Percentiles rank a stretch among this genome's conserved stretches.
Conservation (phyloP, 1,140 invertebrate species). For the Aphis craccivora region DNA sequence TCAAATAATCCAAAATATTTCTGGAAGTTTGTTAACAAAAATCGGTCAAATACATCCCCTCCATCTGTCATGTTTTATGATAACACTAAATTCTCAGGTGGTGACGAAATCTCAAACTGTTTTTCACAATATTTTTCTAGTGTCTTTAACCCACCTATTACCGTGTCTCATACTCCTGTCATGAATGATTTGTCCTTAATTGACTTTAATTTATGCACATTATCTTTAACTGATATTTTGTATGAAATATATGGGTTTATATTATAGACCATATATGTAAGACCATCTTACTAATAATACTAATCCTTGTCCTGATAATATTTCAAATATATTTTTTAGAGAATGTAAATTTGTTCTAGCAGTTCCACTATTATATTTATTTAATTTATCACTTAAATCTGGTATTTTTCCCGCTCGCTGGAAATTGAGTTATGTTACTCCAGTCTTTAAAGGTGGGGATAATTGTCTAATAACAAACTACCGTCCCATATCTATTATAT, state of each 20-base stretch:
- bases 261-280: too few relatives aligned
- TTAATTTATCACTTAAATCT: background rate
- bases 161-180: background rate
- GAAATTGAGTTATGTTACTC: constrained; percentile 30
- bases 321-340: background rate
- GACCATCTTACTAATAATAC: background rate
- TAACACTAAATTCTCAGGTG: background rate
- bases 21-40: background rate
- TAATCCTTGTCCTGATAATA: background rate
- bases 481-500: background rate
- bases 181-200: background rate
- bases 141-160: background rate
- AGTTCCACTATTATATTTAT: background rate
- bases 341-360: constrained; percentile 1
- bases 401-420: background rate
- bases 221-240: constrained; percentile 27
- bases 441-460: background rate
- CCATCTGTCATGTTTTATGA: background rate
- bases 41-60: background rate
- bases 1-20: constrained; percentile 31
- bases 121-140: background rate
- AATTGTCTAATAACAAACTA: constrained; percentile 16
- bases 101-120: constrained; percentile 12
- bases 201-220: background rate
- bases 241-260: too few relatives aligned